Evolutionary conservation across 2,797 vertebrate species (phyloP).

Genomic region (Hyperoplus lanceolatus): DNA sequence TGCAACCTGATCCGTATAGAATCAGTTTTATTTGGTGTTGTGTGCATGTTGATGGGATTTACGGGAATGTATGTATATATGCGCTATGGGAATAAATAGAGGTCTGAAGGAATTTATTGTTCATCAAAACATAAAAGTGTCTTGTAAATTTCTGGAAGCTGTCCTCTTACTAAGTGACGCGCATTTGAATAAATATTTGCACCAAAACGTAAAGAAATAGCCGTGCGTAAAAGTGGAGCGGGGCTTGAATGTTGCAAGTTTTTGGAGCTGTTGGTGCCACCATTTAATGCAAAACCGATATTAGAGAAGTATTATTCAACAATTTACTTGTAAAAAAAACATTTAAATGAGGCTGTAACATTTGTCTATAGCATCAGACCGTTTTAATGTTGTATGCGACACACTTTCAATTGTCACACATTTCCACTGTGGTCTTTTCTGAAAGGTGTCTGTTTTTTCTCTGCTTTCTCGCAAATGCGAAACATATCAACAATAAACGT

Average conservation of each 20-base stretch:
- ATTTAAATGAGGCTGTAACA: slow-evolving; percentile 15
- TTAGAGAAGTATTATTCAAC: not conserved
- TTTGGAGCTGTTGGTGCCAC: slow-evolving; percentile 21
- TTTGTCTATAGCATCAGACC: slow-evolving; percentile 15
- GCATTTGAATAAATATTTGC: slow-evolving; percentile 41
- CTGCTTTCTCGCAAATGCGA: not conserved
- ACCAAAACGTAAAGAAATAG: slow-evolving; percentile 31
- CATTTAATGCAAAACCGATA: slow-evolving; percentile 46
- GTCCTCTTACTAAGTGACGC: not conserved
- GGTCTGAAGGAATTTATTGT: slow-evolving; percentile 1
- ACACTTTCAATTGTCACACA: slow-evolving; percentile 3
- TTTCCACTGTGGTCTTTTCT: slow-evolving; percentile 1
- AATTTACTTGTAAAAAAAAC: slow-evolving; percentile 13
- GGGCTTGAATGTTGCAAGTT: slow-evolving; percentile 12
- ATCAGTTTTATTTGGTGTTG: not conserved
- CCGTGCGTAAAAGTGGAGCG: slow-evolving; percentile 64
- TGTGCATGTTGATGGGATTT: not conserved
- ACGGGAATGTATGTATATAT: slow-evolving; percentile 3
- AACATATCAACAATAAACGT: not conserved
- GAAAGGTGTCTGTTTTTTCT: not conserved
- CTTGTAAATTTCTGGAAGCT: slow-evolving; percentile 10
- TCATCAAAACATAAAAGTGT: slow-evolving; percentile 2
- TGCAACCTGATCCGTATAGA: not conserved
- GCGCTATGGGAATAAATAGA: not conserved
- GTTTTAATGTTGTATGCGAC: slow-evolving; percentile 8